Percentiles rank a stretch among this genome's conserved stretches.
These are phyloP conservation scores for Coelopa frigida DNA, from an alignment of 1,140 invertebrate species.

Conservation along the genomic window DNA sequence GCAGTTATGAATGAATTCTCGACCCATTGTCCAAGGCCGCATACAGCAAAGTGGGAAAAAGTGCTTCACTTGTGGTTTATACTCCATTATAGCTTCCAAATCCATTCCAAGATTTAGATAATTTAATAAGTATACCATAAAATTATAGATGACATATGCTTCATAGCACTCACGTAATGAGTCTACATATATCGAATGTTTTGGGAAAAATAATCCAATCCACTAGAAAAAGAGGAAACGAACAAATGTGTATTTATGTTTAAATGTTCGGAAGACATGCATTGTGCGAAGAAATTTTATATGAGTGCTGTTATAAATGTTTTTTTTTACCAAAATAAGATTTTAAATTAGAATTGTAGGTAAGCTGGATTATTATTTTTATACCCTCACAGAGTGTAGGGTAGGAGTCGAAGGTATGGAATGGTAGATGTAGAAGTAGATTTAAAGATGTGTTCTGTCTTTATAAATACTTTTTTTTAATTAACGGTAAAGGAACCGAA, in stretches of 20 bases:
- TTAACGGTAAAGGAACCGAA: no score
- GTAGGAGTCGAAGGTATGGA: no score
- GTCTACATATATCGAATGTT: slow-evolving; percentile 84
- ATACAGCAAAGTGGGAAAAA: slow-evolving; percentile 81
- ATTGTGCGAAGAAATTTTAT: neutral
- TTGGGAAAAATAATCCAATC: slow-evolving; percentile 73
- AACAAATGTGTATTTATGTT: no score
- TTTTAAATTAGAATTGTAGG: no score
- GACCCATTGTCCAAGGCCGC: slow-evolving; percentile 81
- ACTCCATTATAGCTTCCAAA: slow-evolving; percentile 70
- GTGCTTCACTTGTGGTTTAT: slow-evolving; percentile 78
- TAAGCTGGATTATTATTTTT: no score
- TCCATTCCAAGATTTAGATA: slow-evolving; percentile 79
- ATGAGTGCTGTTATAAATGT: neutral
- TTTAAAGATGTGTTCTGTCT: no score
- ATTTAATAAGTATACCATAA: slow-evolving; percentile 90
- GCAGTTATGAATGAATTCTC: slow-evolving; percentile 86
- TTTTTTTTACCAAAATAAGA: no score
- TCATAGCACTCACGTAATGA: slow-evolving; percentile 92
- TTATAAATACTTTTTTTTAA: no score
- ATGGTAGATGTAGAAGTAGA: no score
- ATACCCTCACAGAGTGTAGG: no score
- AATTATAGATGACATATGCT: slow-evolving; percentile 95
- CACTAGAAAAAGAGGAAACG: slow-evolving; percentile 56
- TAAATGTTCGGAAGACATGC: neutral